Evolutionary conservation across 2,888 invertebrate genomes (phyloP), one percentile per base, ranked within the genome.

Genomic region (Blera fallax): DNA sequence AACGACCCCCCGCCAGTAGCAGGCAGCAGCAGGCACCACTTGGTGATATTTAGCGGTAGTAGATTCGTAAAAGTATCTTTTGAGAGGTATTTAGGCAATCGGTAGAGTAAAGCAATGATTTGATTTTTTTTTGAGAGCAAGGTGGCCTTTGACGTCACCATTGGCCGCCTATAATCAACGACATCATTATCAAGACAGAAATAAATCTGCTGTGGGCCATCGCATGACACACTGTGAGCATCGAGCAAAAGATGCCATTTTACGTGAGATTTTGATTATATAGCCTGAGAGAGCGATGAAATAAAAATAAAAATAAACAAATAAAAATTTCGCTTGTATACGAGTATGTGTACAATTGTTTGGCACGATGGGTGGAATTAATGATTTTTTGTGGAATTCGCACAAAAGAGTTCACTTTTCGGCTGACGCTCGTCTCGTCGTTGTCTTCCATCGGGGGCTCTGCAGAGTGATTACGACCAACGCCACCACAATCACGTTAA

Each of bases 91-190:
- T 69, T 62, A 43, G 56, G 50, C 56, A 76, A 58, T 54, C 40
- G 18, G 40, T 32, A 7, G 3, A 11, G 27, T 43, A 37, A 43
- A 65, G 64, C 79, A 79, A 64, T 79, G 67, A 64, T 69, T 32
- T 62, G 54, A 60, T 78, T 2, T 24, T 78, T 88, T 88, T 88
- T 87, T 82, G 73, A 87, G 87, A 85, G 84, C 88, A 88, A 89
- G 89, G 88, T 87, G 74, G 87, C 87, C 88, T 89, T 90, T 90
- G 90, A 90, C 90, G 90, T 90, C 90, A 90, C 87, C 80, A 87
- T 62, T 77, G 87, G 72, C 81, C 76, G 69, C 74, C 62, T 82
- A 73, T 79, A 87, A 87, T 80, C 82, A 74, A 83, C 85, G 77
- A 81, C 83, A 87, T 74, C 74, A 84, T 62, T 79, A 77, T 74